Conservation (phyloP, 2,888 invertebrate genomes). For the Apantesis nais region DNA sequence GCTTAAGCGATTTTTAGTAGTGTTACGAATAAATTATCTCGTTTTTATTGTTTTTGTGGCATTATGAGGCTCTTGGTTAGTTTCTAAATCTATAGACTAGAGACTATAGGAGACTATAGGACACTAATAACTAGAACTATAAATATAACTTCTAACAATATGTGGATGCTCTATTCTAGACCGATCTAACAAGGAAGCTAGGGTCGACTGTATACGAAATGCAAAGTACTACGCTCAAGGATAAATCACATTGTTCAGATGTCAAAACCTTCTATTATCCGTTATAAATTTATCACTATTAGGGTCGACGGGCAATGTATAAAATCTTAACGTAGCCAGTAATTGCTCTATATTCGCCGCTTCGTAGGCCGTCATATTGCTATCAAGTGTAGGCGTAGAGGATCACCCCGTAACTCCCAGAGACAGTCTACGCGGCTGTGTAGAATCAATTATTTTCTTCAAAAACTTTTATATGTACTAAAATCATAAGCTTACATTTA, state of each 20-base stretch:
- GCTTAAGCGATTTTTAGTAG: not conserved
- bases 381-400: conserved; percentile 13
- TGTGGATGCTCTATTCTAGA: too few relatives aligned
- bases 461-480: not conserved
- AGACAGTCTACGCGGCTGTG: conserved; percentile 15
- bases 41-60: not conserved
- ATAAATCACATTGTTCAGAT: not conserved
- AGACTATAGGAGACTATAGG: too few relatives aligned
- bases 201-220: too few relatives aligned
- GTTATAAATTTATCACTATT: not conserved
- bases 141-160: too few relatives aligned
- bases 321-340: conserved; percentile 3
- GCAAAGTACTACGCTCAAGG: too few relatives aligned
- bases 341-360: not conserved
- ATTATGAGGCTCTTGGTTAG: not conserved
- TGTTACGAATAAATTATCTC: not conserved
- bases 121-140: too few relatives aligned
- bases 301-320: not conserved
- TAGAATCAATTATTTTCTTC: conserved; percentile 7
- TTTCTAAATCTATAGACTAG: too few relatives aligned
- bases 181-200: too few relatives aligned
- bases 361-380: conserved; percentile 7
- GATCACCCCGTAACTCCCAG: conserved; percentile 10
- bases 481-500: too few relatives aligned
- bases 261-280: not conserved